Conservation (phyloP, 2,113 vertebrate species). For the Merops nubicus region DNA sequence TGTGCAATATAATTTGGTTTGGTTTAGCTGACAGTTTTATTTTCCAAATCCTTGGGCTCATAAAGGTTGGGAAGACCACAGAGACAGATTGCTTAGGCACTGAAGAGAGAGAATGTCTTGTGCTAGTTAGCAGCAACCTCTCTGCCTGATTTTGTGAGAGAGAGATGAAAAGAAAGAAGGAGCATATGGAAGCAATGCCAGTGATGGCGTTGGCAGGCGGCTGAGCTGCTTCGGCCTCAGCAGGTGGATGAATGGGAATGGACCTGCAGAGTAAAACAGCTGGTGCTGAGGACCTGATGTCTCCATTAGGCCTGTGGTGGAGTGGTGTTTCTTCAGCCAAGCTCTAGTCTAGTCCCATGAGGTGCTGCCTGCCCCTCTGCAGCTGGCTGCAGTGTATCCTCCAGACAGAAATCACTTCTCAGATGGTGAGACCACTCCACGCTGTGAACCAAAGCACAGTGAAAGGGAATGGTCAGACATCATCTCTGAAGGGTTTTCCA, state of each 20-base stretch:
- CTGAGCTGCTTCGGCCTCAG: not conserved
- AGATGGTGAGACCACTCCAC: not conserved
- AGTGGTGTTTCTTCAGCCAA: not conserved
- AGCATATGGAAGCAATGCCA: not conserved
- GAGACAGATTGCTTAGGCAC: slow-evolving; percentile 11
- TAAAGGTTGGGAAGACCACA: not conserved
- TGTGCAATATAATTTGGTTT: not conserved
- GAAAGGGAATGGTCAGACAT: not conserved
- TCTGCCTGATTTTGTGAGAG: not conserved
- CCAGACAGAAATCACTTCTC: accelerated
- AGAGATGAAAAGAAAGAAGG: not conserved
- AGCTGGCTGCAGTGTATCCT: not conserved
- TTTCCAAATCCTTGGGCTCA: not conserved
- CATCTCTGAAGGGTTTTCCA: not conserved
- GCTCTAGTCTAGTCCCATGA: accelerated
- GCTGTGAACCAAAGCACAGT: accelerated
- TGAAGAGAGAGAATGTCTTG: not conserved
- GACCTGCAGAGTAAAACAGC: not conserved
- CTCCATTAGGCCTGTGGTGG: not conserved
- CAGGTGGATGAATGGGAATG: not conserved
- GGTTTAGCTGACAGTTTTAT: not conserved
- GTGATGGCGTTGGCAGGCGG: not conserved
- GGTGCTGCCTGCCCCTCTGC: not conserved
- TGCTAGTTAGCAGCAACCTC: not conserved
- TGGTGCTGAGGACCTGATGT: not conserved